Evolutionary conservation across 2,797 vertebrate species (phyloP).

Genomic region (Neoniphon sammara): DNA sequence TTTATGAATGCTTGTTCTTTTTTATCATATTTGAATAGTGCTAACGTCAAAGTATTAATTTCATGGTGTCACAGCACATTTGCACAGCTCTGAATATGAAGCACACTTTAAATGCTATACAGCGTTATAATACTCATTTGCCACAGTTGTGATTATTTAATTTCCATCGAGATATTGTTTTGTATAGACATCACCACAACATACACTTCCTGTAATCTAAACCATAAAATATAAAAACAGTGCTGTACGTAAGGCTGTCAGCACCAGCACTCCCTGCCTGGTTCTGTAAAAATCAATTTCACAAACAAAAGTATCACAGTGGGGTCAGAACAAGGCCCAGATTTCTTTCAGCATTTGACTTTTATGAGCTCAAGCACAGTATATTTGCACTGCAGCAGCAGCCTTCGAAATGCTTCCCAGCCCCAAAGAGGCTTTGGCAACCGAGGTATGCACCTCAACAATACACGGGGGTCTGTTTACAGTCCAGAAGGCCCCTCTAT

Average conservation of each 20-base stretch:
- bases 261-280: constrained; percentile 24
- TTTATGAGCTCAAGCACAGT: constrained; percentile 72
- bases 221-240: constrained; percentile 36
- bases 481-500: constrained; percentile 74
- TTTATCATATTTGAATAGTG: constrained; percentile 64
- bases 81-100: constrained; percentile 63
- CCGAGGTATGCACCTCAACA: constrained; percentile 73
- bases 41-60: constrained; percentile 63
- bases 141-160: constrained; percentile 56
- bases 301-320: constrained; percentile 61
- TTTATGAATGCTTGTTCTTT: constrained; percentile 70
- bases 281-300: constrained; percentile 39
- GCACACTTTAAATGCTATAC: constrained; percentile 58
- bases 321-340: constrained; percentile 63
- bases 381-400: constrained; percentile 72
- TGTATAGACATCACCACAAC: constrained; percentile 48
- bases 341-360: constrained; percentile 67
- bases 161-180: constrained; percentile 57
- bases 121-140: constrained; percentile 41
- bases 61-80: constrained; percentile 48
- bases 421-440: constrained; percentile 69
- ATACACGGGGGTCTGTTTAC: constrained; percentile 81
- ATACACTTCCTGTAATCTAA: constrained; percentile 58
- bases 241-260: constrained; percentile 46
- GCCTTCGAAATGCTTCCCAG: constrained; percentile 73